Evolutionary conservation across 2,888 invertebrate species (phyloP).

Genomic region (Syrista parreyssii): DNA sequence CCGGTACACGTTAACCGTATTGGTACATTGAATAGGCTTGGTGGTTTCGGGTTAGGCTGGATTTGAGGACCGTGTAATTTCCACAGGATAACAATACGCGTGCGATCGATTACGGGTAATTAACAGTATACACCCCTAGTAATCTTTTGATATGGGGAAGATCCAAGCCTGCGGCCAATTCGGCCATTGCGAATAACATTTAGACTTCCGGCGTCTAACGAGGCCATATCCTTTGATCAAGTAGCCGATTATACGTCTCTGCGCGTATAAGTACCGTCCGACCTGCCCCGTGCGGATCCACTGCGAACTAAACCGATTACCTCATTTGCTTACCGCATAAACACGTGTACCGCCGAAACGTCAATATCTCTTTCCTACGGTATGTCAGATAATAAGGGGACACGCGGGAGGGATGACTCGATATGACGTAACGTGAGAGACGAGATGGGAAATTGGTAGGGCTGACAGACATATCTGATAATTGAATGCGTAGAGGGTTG

Average conservation of each 20-base stretch:
- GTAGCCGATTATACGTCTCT: constrained; percentile 1
- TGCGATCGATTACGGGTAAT: background rate
- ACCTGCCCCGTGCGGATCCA: constrained; percentile 5
- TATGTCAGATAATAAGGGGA: background rate
- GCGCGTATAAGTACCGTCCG: constrained; percentile 3
- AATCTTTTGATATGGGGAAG: background rate
- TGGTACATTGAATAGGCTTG: background rate
- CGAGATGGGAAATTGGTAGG: background rate
- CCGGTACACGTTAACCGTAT: background rate
- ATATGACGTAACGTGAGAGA: background rate
- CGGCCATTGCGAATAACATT: background rate
- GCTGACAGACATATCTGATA: background rate
- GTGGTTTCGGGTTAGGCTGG: background rate
- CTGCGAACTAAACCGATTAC: constrained; percentile 23
- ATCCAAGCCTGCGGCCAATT: background rate
- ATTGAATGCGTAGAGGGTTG: background rate
- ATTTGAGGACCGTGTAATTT: background rate
- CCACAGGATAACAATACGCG: background rate
- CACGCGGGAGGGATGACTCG: background rate
- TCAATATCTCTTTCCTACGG: constrained; percentile 9
- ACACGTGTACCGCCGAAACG: constrained; percentile 11
- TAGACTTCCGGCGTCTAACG: background rate
- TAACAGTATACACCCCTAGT: background rate
- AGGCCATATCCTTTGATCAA: constrained; percentile 23
- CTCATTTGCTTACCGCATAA: constrained; percentile 24